Base-by-base conservation (phyloP, 2,797 vertebrate species). In the Euthynnus affinis region DNA sequence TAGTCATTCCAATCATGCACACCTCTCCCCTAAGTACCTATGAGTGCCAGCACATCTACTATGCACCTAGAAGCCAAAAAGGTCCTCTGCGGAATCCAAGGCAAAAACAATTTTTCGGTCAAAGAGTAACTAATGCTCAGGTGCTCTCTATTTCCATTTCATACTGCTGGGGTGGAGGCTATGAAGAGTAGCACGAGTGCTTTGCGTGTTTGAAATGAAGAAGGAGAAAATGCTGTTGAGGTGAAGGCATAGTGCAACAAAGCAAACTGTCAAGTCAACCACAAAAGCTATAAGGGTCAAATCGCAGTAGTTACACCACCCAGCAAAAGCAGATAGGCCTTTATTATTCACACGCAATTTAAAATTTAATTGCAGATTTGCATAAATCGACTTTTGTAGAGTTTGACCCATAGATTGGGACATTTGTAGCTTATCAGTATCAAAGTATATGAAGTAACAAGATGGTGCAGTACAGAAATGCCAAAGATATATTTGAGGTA, bases 131-230 rank as follows among this genome's bases (percentile, higher is more conserved):
- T 51, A 23, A 76, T 65, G 40, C 65, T 68, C 61, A 23, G 22
- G 32, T 70, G 42, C 12, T 17, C 46, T 77, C 55, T n/a, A 62
- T 77, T 84, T 86, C 66, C 51, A 55, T 74, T 76, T 52, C 55
- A 80, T 20, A 69, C 52, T 32, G 49, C 23, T 12, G 29, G 40
- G 6, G 15, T 71, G 65, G 55, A 74, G 51, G 66, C 56, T 55
- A 73, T 66, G 17, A 44, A 29, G 29, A 70, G 44, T 58, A 46
- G 64, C 61, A 65, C 13, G 10, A 18, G 32, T 8, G 49, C 48
- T 20, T 29, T 12, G n/a, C 12, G 37, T 20, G 63, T 44, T 63
- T 8, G 46, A 63, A 59, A 71, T 52, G 29, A 81, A 71, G 18
- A 60, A 27, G 22, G 53, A 76, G n/a, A 72, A 70, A 51, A 75